Evolutionary conservation across 1,140 invertebrate genomes (phyloP), one percentile per base, ranked within the genome.

Genomic region (Brevipalpus yothersi): DNA sequence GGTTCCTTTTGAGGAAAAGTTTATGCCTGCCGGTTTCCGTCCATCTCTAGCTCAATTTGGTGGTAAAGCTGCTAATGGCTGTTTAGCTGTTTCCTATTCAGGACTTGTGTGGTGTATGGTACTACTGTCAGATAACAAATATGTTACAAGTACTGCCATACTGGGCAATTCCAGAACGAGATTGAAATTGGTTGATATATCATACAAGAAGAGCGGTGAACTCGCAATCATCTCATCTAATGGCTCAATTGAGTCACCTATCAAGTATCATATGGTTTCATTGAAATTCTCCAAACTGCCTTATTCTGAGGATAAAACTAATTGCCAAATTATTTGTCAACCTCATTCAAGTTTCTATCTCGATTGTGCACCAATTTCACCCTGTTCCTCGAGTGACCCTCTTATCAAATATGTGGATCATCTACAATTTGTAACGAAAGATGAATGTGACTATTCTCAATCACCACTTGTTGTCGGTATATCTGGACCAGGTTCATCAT

Each of bases 31-130:
- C 13, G 76, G 80, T 58, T 82, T 84, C 67, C 76, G 78, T 12
- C 84, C 87, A 53, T 85, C 85, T 0, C 78, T 92, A 0, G 79
- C 82, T 67, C 81, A 85, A 64, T 90, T 91, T 72, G 90, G 86
- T 1, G 82, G 84, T 23, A 78, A 81, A 62, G 79, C 85, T 9
- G 73, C 80, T 19, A 83, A 84, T 68, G 89, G 90, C 0, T 84
- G 80, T 65, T 69, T 88, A 41, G 74, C 86, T 39, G 76, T 93
- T 21, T 85, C 86, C 3, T 80, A 82, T 0, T 88, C 85, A 11
- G 89, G 88, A 2, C 77, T 93, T 72, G 73, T 68, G 23, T 67
- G 59, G 58, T 61, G 64, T 5, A 11, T 64, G 55, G 45, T 66
- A 19, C 58, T 63, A 23, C 60, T 62, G 17, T 64, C 65, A 41